A percentile compares a stretch with the other conserved stretches of the same genome.
Conservation (phyloP, 2,888 invertebrate species). For the Nasonia oneida region DNA sequence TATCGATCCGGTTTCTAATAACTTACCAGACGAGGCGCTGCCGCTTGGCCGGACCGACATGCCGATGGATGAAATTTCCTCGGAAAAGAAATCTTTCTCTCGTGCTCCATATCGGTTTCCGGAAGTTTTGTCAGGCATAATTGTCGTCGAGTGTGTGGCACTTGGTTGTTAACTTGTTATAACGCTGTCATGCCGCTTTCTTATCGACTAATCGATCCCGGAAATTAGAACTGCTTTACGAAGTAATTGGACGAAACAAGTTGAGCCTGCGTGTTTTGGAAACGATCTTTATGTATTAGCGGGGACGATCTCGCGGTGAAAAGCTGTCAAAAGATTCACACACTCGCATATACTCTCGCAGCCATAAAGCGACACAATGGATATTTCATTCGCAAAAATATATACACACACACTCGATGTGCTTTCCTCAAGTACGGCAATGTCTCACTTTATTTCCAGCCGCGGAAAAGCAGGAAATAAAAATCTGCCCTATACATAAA, state of each 20-base stretch:
- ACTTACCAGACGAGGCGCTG: conserved; percentile 88
- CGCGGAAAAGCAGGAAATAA: neutral
- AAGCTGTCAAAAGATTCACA: neutral
- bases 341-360: neutral
- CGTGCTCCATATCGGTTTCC: conserved; percentile 74
- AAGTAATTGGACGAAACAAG: conserved; percentile 6
- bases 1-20: neutral
- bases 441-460: neutral
- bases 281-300: conserved; percentile 13
- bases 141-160: conserved; percentile 54
- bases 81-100: conserved; percentile 75
- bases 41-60: conserved; percentile 88
- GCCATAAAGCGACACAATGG: neutral
- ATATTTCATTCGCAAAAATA: neutral
- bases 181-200: conserved; percentile 36
- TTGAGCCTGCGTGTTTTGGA: neutral
- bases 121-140: conserved; percentile 77
- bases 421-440: neutral
- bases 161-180: conserved; percentile 24
- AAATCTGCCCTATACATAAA: neutral
- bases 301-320: neutral
- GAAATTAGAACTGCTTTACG: neutral
- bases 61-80: conserved; percentile 91
- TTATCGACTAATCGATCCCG: conserved; percentile 13
- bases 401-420: neutral